Evolutionary conservation across 2,888 invertebrate species (phyloP).

Genomic region (Lottia gigantea): DNA sequence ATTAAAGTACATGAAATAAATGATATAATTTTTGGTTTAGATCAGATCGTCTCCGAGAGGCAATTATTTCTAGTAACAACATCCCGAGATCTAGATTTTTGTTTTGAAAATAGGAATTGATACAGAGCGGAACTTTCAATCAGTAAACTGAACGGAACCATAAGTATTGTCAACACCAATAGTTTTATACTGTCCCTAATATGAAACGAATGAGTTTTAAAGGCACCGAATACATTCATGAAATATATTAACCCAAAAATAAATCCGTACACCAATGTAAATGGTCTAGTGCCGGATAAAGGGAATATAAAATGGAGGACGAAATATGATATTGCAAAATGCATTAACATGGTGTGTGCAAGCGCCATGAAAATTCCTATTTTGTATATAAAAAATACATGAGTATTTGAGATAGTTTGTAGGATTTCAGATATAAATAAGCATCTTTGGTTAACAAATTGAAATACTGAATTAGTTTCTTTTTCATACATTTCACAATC

Average conservation of each 20-base stretch:
- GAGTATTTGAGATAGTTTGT: constrained; percentile 42
- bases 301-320: constrained; percentile 46
- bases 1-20: too few species aligned
- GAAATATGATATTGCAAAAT: constrained; percentile 33
- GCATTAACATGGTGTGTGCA: too few species aligned
- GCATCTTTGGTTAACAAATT: constrained; percentile 52
- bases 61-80: too few species aligned
- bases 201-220: constrained; percentile 34
- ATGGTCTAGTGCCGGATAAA: constrained; percentile 39
- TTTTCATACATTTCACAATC: constrained; percentile 60
- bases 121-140: too few species aligned
- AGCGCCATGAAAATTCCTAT: too few species aligned
- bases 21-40: too few species aligned
- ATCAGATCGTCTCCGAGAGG: too few species aligned
- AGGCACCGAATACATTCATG: constrained; percentile 50
- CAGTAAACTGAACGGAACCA: too few species aligned
- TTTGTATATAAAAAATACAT: constrained; percentile 48
- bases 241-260: constrained; percentile 48
- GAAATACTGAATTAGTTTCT: constrained; percentile 52
- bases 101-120: too few species aligned
- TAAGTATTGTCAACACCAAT: too few species aligned
- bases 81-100: too few species aligned
- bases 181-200: too few species aligned
- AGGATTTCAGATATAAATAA: constrained; percentile 58
- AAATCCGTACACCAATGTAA: constrained; percentile 43